These are phyloP conservation scores for Listronotus oregonensis DNA, from an alignment of 1,140 invertebrate genomes.

Conservation along the genomic window DNA sequence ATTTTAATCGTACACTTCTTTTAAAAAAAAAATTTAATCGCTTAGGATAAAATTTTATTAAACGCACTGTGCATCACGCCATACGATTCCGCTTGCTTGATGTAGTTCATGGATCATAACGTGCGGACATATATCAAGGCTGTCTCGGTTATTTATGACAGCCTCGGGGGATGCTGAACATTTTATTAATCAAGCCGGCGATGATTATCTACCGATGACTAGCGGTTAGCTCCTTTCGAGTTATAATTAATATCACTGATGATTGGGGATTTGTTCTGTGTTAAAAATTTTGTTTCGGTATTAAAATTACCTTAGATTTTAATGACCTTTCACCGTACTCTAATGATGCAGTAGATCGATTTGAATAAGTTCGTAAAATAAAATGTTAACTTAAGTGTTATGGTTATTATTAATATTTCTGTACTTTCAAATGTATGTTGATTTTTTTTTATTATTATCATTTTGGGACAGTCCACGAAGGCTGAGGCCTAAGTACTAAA, in stretches of 20 bases:
- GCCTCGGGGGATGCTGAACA: conserved; percentile 39
- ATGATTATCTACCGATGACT: conserved; percentile 43
- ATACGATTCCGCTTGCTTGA: conserved; percentile 42
- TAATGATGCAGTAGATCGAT: too few relatives aligned
- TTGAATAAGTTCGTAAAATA: too few relatives aligned
- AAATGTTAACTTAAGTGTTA: too few relatives aligned
- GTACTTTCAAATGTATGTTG: too few relatives aligned
- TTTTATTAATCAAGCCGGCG: conserved; percentile 45
- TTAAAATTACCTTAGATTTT: neutral
- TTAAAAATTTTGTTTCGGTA: conserved; percentile 27
- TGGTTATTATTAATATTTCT: too few relatives aligned
- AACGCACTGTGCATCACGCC: conserved; percentile 31
- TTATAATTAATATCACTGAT: conserved; percentile 38
- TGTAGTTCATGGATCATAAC: conserved; percentile 51
- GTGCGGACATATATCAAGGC: conserved; percentile 49
- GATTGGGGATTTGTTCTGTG: conserved; percentile 26
- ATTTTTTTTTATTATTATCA: too few relatives aligned
- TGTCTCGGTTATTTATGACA: conserved; percentile 49
- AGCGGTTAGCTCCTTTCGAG: conserved; percentile 32
- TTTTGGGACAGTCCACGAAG: too few relatives aligned
- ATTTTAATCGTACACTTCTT: too few relatives aligned
- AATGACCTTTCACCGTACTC: too few relatives aligned
- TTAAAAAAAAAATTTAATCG: too few relatives aligned
- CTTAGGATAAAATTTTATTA: conserved; percentile 32
- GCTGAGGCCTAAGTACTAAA: too few relatives aligned